Base-by-base conservation (phyloP, 1,140 invertebrate species). In the Drosophila nigrodunni region DNA sequence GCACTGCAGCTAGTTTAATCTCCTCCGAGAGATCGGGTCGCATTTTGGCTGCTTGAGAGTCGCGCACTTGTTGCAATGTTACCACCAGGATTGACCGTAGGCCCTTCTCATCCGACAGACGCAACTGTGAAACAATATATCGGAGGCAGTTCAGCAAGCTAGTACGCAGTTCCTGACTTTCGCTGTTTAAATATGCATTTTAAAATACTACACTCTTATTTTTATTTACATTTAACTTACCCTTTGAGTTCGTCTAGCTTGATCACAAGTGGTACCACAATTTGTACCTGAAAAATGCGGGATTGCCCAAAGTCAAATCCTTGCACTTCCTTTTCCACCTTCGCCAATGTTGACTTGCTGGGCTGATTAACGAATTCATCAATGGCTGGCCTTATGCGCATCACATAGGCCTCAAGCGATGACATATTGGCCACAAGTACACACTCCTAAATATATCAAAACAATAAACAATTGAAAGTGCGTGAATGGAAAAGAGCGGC, bases 361-460 rank as follows among this genome's bases (percentile, higher is more conserved):
- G 91, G 89, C 30, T 68, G 57, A 18, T 78, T 74, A 3, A 92
- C 30, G 39, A 92, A 92, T 18, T 61, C 74, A 41, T 92, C 89
- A 1, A 91, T 64, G 6, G 91, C 82, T 2, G 91, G 91, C 70
- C 86, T 92, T 34, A 92, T 97, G 30, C 77, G 78, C 25, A 74
- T 66, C 15, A 91, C 77, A 61, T 91, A 91, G 9, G 61, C 72
- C 61, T 91, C 86, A 41, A 91, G 55, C n/a, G 91, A 89, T 21
- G 91, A 72, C 86, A 91, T 91, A 60, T 66, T 67, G 35, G 25
- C 13, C 39, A 43, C 35, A 43, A 21, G n/a, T 73, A 49, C 21
- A 59, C 43, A 43, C 44, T 57, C 37, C 44, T 43, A 49, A 57
- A 50, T 41, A 46, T 57, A 50, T 50, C 1, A 47, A 41, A 34